Evolutionary conservation across 2,113 vertebrate species (phyloP), one percentile per base, ranked within the genome.

Genomic region (Stigmatopora nigra): DNA sequence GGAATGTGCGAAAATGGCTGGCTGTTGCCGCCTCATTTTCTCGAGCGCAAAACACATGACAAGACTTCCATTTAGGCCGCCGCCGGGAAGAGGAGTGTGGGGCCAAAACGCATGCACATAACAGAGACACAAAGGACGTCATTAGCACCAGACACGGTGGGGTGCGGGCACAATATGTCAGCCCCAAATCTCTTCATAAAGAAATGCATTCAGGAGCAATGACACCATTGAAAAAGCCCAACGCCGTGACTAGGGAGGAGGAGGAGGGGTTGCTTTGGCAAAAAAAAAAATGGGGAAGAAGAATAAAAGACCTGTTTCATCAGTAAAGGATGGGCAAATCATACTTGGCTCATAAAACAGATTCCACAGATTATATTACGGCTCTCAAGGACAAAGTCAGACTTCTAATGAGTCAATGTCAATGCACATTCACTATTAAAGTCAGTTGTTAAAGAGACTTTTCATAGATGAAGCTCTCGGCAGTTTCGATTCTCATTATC

Each of bases 131-230:
- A 86, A 87, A 86, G 79, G 75, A 77, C 72, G 71, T 80, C 77
- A 83, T 86, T 84, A 86, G 79, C 79, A 64, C 74, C 72, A 76
- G 75, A 62, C 77, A 55, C 76, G 80, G 82, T 61, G 16, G 80
- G 81, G 71, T 73, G 76, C 63, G 73, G 80, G 74, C 75, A 72
- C 82, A 85, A 83, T 85, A 85, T 81, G 83, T 78, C 71, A 82
- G 77, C 74, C 77, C 68, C 52, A 65, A 78, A 83, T 82, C 73
- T 79, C 70, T 76, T 64, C 69, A 84, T 78, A 86, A 83, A 83
- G 48, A 82, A 71, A 75, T n/a, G 64, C 79, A 86, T 81, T 84
- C 71, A 80, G 68, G 2, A 63, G 69, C 75, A 73, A 45, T 67
- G 72, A 82, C 68, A 72, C 47, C 60, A 68, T 69, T 63, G 72